A percentile compares a stretch with the other conserved stretches of the same genome.
phyloP scores from a whole-genome alignment of 2,113 vertebrate species.

The Dasyprocta punctata region DNA sequence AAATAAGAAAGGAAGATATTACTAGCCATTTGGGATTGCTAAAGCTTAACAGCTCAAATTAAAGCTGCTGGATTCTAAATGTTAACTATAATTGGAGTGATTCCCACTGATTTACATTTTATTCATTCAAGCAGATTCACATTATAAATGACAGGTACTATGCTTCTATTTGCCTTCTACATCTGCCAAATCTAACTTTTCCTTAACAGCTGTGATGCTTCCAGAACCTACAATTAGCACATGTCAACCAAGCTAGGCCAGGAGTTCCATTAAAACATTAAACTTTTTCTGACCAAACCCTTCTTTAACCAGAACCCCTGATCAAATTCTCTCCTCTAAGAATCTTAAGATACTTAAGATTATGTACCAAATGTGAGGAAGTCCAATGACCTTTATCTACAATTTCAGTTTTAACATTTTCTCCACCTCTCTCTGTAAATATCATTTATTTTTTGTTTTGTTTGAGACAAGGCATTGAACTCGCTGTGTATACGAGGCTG shows the following conservation, averaged over 20 bases:
- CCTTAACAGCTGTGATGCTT: slow-evolving; percentile 60
- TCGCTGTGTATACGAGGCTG: not conserved
- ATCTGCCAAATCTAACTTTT: slow-evolving; percentile 44
- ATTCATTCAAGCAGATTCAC: not conserved
- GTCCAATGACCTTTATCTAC: not conserved
- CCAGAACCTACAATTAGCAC: not conserved
- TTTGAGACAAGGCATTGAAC: not conserved
- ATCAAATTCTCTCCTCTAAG: not conserved
- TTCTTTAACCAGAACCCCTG: not conserved
- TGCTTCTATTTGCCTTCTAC: not conserved
- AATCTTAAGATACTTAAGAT: not conserved
- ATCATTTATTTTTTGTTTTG: not conserved
- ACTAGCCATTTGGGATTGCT: not conserved
- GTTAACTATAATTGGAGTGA: not conserved
- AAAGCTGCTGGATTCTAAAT: not conserved
- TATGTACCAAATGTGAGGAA: not conserved
- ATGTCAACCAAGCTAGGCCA: not conserved
- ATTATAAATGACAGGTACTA: not conserved
- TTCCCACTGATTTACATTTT: not conserved
- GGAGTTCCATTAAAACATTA: not conserved
- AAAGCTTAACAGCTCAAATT: not conserved
- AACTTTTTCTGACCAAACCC: not conserved
- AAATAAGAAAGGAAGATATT: not conserved
- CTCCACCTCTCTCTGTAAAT: not conserved
- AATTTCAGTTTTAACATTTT: not conserved